phyloP scores from a whole-genome alignment of 2,113 vertebrate species.

The Lipophrys pholis region DNA sequence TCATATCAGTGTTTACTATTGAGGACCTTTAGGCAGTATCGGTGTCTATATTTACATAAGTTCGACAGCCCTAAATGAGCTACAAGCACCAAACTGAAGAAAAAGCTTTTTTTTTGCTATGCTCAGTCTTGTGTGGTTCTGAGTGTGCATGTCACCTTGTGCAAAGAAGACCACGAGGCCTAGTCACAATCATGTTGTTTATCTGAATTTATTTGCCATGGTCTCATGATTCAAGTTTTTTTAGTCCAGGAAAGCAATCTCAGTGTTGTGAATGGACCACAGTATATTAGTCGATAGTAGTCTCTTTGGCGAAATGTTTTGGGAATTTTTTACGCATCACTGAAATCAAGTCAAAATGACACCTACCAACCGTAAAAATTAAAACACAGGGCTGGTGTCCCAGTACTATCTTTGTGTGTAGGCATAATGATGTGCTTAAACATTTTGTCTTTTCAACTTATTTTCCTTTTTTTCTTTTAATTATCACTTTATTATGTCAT shows the following conservation, averaged over 20 bases:
- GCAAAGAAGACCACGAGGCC: constrained; percentile 29
- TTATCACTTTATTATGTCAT: too few species aligned
- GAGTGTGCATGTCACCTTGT: constrained; percentile 16
- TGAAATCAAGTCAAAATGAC: too few species aligned
- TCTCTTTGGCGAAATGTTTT: background rate
- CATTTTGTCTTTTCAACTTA: too few species aligned
- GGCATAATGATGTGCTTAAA: too few species aligned
- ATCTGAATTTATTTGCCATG: constrained; percentile 23
- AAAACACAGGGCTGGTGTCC: too few species aligned
- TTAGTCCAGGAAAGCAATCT: constrained; percentile 24
- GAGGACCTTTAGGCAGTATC: constrained; percentile 4
- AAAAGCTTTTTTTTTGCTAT: background rate
- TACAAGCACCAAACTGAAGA: constrained; percentile 23
- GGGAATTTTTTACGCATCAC: too few species aligned
- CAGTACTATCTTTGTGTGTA: too few species aligned
- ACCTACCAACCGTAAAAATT: too few species aligned
- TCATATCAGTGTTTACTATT: constrained; percentile 10
- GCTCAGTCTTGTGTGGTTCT: background rate
- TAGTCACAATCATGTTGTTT: constrained; percentile 17
- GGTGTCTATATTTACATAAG: constrained; percentile 30
- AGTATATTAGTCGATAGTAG: background rate
- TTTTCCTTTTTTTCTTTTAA: too few species aligned
- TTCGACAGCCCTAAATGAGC: constrained; percentile 23
- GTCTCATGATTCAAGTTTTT: constrained; percentile 47
- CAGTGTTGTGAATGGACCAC: constrained; percentile 5